Evolutionary conservation across 2,797 vertebrate genomes (phyloP).

Genomic region (Poliocrania exsul): DNA sequence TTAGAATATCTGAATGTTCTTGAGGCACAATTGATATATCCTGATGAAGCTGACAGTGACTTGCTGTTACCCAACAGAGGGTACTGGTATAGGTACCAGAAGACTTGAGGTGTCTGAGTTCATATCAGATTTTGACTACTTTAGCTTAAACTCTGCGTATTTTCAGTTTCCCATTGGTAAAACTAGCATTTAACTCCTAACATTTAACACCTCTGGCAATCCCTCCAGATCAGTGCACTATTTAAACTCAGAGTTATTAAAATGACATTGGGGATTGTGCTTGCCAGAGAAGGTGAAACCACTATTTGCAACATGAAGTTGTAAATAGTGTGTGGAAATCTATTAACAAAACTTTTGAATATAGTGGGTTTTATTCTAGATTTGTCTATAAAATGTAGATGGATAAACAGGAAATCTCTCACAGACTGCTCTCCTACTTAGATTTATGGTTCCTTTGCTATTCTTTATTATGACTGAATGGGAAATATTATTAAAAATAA

Average conservation of each 20-base stretch:
- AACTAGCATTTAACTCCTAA: background rate
- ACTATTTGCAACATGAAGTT: background rate
- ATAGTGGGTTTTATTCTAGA: background rate
- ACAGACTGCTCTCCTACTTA: background rate
- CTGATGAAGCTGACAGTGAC: background rate
- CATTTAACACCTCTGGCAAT: background rate
- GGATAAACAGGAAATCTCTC: background rate
- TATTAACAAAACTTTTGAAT: background rate
- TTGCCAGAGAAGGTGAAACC: background rate
- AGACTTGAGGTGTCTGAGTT: background rate
- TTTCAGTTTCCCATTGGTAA: background rate
- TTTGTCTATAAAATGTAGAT: background rate
- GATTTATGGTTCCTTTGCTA: background rate
- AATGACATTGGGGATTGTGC: background rate
- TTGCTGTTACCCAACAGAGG: background rate
- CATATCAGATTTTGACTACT: background rate
- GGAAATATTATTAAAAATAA: background rate
- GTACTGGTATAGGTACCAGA: background rate
- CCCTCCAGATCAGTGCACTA: background rate
- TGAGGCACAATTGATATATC: background rate
- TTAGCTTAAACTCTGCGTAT: background rate
- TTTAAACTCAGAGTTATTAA: background rate
- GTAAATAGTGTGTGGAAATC: background rate
- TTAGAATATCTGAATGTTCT: background rate
- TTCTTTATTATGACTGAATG: background rate